Percentiles rank a stretch among this genome's conserved stretches.
These are phyloP conservation scores for Philaethria dido DNA, from an alignment of 2,888 invertebrate species.

Conservation along the genomic window DNA sequence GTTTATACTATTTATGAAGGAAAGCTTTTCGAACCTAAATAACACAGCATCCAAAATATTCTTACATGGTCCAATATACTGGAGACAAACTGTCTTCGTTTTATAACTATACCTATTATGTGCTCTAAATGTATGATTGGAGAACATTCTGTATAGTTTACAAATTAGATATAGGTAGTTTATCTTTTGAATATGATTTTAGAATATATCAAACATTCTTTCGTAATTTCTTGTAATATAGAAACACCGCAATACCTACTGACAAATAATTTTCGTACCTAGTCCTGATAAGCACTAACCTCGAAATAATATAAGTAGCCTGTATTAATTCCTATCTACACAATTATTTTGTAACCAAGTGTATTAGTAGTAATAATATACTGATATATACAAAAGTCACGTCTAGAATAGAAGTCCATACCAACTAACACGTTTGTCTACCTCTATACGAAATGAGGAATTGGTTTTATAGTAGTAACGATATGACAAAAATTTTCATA, in stretches of 20 bases:
- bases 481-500: background rate
- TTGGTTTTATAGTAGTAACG: constrained; percentile 25
- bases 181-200: constrained; percentile 13
- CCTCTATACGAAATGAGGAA: constrained; percentile 34
- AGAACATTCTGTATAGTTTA: constrained; percentile 6
- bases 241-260: constrained; percentile 18
- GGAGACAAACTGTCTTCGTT: constrained; percentile 9
- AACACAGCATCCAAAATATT: constrained; percentile 22
- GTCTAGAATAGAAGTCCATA: constrained; percentile 18
- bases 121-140: background rate
- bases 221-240: constrained; percentile 9
- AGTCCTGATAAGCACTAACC: constrained; percentile 37
- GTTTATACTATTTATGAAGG: constrained; percentile 26
- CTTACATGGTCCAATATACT: constrained; percentile 39
- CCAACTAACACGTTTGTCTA: constrained; percentile 29
- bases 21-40: constrained; percentile 14
- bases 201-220: constrained; percentile 3
- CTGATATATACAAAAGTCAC: constrained; percentile 17
- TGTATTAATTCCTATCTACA: constrained; percentile 39
- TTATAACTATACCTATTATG: constrained; percentile 2
- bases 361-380: constrained; percentile 27
- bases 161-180: constrained; percentile 8
- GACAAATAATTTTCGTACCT: constrained; percentile 25
- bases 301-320: constrained; percentile 33
- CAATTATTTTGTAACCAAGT: constrained; percentile 36